Evolutionary conservation across 2,113 vertebrate genomes (phyloP).

Genomic region (Hepsetus odoe): DNA sequence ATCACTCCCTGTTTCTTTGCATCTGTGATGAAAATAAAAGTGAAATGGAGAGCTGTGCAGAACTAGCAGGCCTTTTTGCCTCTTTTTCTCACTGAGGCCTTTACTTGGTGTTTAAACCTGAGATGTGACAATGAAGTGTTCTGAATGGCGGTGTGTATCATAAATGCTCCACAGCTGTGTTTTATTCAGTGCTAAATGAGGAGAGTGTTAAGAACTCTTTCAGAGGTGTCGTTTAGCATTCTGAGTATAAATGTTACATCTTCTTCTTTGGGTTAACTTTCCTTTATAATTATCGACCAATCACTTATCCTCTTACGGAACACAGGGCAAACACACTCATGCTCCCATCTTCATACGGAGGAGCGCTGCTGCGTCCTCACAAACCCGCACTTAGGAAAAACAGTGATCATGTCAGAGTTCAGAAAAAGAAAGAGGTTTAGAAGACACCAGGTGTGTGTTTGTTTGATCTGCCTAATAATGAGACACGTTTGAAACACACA

Average conservation of each 20-base stretch:
- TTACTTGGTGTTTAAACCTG: neutral
- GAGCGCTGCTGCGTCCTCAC: slow-evolving; percentile 1
- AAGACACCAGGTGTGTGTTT: slow-evolving; percentile 3
- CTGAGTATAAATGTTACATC: neutral
- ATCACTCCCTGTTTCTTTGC: neutral
- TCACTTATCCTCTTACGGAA: slow-evolving; percentile 22
- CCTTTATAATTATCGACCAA: slow-evolving; percentile 32
- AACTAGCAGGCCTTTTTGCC: neutral
- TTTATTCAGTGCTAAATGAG: slow-evolving; percentile 17
- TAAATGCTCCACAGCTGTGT: slow-evolving; percentile 13
- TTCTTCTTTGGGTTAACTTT: slow-evolving; percentile 19
- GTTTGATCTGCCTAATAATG: slow-evolving; percentile 25
- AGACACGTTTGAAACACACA: neutral
- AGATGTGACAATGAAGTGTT: neutral
- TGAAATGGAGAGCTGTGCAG: neutral
- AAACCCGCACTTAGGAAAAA: neutral
- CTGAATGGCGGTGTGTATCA: neutral
- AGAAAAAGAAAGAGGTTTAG: neutral
- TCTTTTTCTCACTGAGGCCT: neutral
- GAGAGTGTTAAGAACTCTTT: neutral
- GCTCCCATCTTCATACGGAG: slow-evolving; percentile 5
- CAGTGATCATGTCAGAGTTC: neutral
- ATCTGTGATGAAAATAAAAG: neutral
- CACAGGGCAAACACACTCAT: slow-evolving; percentile 5
- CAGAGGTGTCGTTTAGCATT: neutral